Conservation (phyloP, 2,797 vertebrate genomes). For the Falco rusticolus region DNA sequence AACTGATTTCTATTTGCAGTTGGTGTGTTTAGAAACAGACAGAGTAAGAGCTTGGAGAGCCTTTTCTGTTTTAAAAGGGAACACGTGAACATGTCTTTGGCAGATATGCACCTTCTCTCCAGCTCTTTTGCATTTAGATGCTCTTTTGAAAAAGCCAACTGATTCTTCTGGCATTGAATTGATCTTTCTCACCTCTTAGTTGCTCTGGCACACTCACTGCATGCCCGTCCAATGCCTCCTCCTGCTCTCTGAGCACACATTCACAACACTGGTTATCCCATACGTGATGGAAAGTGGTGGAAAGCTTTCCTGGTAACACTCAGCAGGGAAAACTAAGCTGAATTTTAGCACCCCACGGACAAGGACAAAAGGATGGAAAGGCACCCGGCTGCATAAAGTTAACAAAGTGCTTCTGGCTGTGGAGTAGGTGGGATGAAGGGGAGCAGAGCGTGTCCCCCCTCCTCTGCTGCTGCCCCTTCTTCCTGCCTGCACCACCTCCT, state of each 20-base stretch:
- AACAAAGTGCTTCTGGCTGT: not conserved
- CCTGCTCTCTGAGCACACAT: rapidly evolving
- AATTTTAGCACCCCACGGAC: not conserved
- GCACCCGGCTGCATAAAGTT: not conserved
- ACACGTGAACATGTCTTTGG: not conserved
- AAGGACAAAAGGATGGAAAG: constrained; percentile 20
- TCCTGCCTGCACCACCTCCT: constrained; percentile 37
- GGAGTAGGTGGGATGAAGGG: not conserved
- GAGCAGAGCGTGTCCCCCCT: not conserved
- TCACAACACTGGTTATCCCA: not conserved
- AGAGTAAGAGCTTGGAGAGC: not conserved
- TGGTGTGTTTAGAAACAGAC: not conserved
- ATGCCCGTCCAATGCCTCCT: not conserved
- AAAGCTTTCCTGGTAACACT: not conserved
- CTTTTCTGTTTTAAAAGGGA: not conserved
- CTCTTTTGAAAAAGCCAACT: not conserved
- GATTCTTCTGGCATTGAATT: not conserved
- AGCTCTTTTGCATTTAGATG: not conserved
- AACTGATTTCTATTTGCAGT: not conserved
- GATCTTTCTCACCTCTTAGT: not conserved
- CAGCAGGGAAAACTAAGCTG: not conserved
- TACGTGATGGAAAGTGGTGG: not conserved
- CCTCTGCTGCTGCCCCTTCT: not conserved
- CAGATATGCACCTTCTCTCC: not conserved
- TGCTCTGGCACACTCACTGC: not conserved